Evolutionary conservation across 2,797 vertebrate species (phyloP).

Genomic region (Balearica regulorum): DNA sequence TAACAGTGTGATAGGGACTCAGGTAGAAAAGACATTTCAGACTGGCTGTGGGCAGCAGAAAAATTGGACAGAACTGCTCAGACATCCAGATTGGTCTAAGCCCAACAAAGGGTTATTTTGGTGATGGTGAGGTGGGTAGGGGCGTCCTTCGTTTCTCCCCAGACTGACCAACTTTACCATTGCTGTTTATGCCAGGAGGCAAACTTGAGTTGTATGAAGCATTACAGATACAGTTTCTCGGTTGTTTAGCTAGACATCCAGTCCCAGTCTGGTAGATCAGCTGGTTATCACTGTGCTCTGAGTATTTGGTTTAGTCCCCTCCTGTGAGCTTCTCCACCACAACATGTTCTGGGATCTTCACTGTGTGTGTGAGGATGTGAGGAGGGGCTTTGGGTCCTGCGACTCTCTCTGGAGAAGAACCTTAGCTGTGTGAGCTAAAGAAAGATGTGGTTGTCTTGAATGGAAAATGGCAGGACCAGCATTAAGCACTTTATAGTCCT

Average conservation of each 20-base stretch:
- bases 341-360: fast-evolving
- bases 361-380: not conserved
- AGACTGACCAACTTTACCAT: not conserved
- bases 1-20: not conserved
- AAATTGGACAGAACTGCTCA: not conserved
- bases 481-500: not conserved
- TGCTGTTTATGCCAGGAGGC: not conserved
- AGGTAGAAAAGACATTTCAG: not conserved
- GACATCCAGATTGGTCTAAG: not conserved
- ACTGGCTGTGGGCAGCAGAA: not conserved
- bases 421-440: not conserved
- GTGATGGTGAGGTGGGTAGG: not conserved
- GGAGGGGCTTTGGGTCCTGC: not conserved
- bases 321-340: not conserved
- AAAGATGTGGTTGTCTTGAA: not conserved
- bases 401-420: not conserved
- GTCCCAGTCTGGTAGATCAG: not conserved
- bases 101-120: not conserved
- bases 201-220: not conserved
- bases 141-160: not conserved
- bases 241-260: not conserved
- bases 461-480: not conserved
- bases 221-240: not conserved
- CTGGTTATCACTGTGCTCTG: not conserved
- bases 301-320: not conserved